Percentiles rank a stretch among this genome's conserved stretches.
These are phyloP conservation scores for Calameuta pallipes DNA, from an alignment of 2,888 invertebrate genomes.

Conservation along the genomic window DNA sequence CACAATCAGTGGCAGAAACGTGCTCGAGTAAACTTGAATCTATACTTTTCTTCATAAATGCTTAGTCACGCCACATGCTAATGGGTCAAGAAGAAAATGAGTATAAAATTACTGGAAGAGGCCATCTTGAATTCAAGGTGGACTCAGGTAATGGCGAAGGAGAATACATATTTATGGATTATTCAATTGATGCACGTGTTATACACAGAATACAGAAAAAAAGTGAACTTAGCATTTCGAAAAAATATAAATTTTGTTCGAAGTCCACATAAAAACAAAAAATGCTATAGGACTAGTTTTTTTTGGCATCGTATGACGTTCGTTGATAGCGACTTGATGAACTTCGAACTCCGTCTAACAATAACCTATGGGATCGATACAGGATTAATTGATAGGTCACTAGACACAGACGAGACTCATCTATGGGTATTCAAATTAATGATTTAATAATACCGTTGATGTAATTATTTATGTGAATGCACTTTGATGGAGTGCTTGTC, in stretches of 20 bases:
- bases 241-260: background rate
- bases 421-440: slow-evolving; percentile 38
- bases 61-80: background rate
- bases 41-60: background rate
- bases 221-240: background rate
- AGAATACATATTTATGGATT: too few species aligned
- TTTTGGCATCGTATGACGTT: too few species aligned
- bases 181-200: too few species aligned
- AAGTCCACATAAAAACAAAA: background rate
- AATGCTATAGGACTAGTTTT: background rate
- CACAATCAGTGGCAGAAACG: background rate
- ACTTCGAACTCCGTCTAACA: background rate
- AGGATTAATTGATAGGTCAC: background rate
- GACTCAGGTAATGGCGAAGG: background rate
- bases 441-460: slow-evolving; percentile 50
- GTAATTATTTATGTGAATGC: slow-evolving; percentile 59
- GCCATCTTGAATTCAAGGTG: background rate
- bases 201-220: too few species aligned
- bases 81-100: background rate
- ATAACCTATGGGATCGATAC: background rate
- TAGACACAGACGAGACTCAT: background rate
- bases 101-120: background rate
- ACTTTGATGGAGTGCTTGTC: slow-evolving; percentile 54
- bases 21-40: background rate
- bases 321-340: background rate